Evolutionary conservation across 2,888 invertebrate species (phyloP), one percentile per base, ranked within the genome.

Genomic region (Cryptosula pallasiana): DNA sequence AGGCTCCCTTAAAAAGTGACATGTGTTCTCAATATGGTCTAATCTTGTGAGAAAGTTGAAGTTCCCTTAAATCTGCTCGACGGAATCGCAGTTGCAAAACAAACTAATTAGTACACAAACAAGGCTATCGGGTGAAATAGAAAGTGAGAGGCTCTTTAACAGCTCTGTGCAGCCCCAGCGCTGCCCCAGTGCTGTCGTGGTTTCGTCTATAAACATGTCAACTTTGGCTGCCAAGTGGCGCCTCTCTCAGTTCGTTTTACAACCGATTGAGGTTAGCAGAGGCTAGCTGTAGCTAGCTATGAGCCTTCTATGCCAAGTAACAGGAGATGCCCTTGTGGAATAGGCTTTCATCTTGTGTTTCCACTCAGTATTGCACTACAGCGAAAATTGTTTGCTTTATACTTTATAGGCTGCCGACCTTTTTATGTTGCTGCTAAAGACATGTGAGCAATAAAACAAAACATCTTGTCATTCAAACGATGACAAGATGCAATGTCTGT

Each of bases 131-230:
- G n/a, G n/a, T n/a, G n/a, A n/a, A n/a, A n/a, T n/a, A n/a, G n/a
- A n/a, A n/a, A n/a, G n/a, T n/a, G n/a, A n/a, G n/a, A n/a, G n/a
- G n/a, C n/a, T n/a, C n/a, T n/a, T n/a, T n/a, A n/a, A n/a, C n/a
- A n/a, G n/a, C n/a, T n/a, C n/a, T n/a, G n/a, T n/a, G n/a, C n/a
- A n/a, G n/a, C n/a, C n/a, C n/a, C n/a, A n/a, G n/a, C n/a, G n/a
- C n/a, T n/a, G n/a, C n/a, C n/a, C n/a, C n/a, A n/a, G n/a, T n/a
- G n/a, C n/a, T n/a, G 5, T 63, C 32, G 63, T 63, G 63, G 63
- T 63, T 63, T 9, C 32, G 32, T 63, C n/a, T 5, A 63, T 63
- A 63, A 63, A 63, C 27, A 27, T 63, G 63, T 63, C 63, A 63
- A 25, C 5, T 5, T 13, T 5, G 16, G 29, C 13, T 27, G 5